Evolutionary conservation across 92 coral and sea anemone genomes (phyloP).

Genomic region (Bergia sp.): DNA sequence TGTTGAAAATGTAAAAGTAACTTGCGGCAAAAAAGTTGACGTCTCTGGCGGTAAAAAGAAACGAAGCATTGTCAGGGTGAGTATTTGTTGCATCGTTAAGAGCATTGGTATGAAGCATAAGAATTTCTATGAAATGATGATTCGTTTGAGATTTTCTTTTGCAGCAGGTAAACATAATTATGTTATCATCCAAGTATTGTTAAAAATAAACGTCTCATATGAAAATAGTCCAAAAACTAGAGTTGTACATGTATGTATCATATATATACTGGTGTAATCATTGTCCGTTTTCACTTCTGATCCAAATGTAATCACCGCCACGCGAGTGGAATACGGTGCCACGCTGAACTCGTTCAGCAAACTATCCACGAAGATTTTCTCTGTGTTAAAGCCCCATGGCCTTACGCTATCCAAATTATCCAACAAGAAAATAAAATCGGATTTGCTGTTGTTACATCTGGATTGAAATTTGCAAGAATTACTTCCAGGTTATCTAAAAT

Average conservation of each 20-base stretch:
- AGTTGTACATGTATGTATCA: too few relatives aligned
- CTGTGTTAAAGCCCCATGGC: constrained; percentile 71
- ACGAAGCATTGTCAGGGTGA: constrained; percentile 51
- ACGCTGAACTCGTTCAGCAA: constrained; percentile 90
- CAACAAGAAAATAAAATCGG: constrained; percentile 84
- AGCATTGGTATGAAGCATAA: background rate
- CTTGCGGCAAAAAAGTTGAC: constrained; percentile 66
- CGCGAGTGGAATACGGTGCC: constrained; percentile 91
- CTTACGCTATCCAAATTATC: constrained; percentile 96
- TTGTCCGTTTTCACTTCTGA: background rate
- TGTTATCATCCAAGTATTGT: too few relatives aligned
- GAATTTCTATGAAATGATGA: background rate
- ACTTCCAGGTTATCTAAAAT: constrained; percentile 61
- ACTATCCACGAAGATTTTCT: constrained; percentile 85
- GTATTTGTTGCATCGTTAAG: background rate
- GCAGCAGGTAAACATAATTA: too few relatives aligned
- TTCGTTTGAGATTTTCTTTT: too few relatives aligned
- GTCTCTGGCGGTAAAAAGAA: constrained; percentile 44
- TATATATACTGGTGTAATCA: too few relatives aligned
- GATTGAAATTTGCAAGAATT: constrained; percentile 65
- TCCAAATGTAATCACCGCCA: constrained; percentile 69
- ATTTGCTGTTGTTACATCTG: constrained; percentile 87
- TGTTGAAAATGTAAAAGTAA: constrained; percentile 70
- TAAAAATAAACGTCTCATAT: too few relatives aligned
- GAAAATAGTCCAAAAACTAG: too few relatives aligned